A percentile compares a stretch with the other conserved stretches of the same genome.
phyloP scores from a whole-genome alignment of 2,113 vertebrate species.

The Erinaceus europaeus region DNA sequence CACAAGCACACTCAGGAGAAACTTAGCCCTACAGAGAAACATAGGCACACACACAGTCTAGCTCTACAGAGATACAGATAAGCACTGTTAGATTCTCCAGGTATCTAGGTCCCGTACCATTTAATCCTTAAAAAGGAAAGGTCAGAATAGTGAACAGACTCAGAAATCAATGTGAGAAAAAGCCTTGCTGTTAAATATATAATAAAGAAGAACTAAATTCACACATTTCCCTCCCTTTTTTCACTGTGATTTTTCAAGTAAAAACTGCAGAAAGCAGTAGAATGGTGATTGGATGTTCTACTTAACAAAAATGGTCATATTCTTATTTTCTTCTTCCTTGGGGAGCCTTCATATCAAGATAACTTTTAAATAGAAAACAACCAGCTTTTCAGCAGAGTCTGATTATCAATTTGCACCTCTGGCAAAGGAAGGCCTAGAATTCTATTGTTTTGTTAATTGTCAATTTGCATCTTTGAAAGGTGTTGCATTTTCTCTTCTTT shows the following conservation, averaged over 20 bases:
- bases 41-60: background rate
- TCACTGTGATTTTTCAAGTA: background rate
- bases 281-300: background rate
- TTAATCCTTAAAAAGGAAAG: constrained; percentile 53
- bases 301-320: background rate
- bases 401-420: constrained; percentile 88
- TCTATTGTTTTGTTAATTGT: constrained; percentile 88
- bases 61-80: background rate
- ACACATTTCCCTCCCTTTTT: background rate
- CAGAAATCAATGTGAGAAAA: constrained; percentile 36
- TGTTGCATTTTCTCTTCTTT: constrained; percentile 82
- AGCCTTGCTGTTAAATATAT: background rate
- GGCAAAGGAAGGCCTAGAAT: constrained; percentile 75
- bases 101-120: background rate
- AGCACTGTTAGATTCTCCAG: background rate
- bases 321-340: constrained; percentile 63
- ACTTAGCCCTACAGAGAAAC: background rate
- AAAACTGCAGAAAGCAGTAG: background rate
- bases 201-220: background rate
- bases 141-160: constrained; percentile 38
- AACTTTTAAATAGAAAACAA: constrained; percentile 79
- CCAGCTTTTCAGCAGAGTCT: constrained; percentile 71
- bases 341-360: constrained; percentile 74
- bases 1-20: background rate
- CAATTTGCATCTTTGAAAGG: constrained; percentile 88